These are phyloP conservation scores for Botrylloides violaceus DNA, from an alignment of 23 tunicate species.

Conservation along the genomic window DNA sequence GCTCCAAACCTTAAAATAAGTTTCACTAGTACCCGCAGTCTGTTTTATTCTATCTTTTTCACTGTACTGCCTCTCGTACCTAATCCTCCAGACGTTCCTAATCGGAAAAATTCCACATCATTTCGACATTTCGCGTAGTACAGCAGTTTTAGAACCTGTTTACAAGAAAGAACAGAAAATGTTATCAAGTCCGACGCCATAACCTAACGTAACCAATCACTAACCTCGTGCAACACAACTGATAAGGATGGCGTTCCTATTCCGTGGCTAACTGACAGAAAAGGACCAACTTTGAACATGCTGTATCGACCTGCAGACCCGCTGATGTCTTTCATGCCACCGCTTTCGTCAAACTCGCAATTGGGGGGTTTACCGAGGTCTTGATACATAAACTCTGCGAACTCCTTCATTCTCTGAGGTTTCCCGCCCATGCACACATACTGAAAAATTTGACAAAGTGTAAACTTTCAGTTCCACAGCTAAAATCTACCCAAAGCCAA, in stretches of 20 bases:
- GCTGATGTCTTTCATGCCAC: slow-evolving; percentile 23
- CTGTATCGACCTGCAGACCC: slow-evolving; percentile 53
- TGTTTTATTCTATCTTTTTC: neutral
- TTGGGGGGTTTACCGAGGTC: slow-evolving; percentile 51
- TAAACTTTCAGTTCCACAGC: neutral
- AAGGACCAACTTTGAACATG: slow-evolving; percentile 79
- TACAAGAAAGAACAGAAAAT: neutral
- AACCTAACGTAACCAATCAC: too few relatives aligned
- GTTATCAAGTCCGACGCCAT: neutral
- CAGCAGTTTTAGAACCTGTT: slow-evolving; percentile 53
- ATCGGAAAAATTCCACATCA: slow-evolving; percentile 64
- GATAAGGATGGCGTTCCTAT: slow-evolving; percentile 72
- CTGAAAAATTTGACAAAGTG: slow-evolving; percentile 25
- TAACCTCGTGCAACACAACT: slow-evolving; percentile 67
- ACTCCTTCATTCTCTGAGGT: slow-evolving; percentile 46
- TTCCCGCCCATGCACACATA: slow-evolving; percentile 89
- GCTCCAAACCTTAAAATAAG: slow-evolving; percentile 40
- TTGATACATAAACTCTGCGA: slow-evolving; percentile 66
- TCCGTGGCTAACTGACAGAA: slow-evolving; percentile 76
- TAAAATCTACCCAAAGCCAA: neutral
- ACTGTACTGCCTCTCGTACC: slow-evolving; percentile 36
- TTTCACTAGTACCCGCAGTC: too few relatives aligned
- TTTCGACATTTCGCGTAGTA: slow-evolving; percentile 42
- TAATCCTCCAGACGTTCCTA: slow-evolving; percentile 90
- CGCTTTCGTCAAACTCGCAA: slow-evolving; percentile 39